These are phyloP conservation scores for Isaurus tuberculatus DNA, from an alignment of 92 coral and sea anemone species.

Conservation along the genomic window DNA sequence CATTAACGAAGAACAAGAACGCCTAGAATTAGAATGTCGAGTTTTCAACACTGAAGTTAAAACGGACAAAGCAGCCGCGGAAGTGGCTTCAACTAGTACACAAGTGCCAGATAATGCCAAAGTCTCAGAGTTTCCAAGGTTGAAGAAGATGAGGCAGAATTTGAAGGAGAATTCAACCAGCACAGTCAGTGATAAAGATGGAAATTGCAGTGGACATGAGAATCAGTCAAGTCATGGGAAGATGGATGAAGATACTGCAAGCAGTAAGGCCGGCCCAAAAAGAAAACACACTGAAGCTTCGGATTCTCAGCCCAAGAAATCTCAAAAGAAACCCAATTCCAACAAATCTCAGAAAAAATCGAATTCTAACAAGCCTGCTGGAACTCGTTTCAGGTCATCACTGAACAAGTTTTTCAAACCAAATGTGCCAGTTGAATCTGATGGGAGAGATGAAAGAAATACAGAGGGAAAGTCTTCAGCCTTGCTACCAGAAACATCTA, in stretches of 20 bases:
- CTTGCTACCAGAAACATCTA: too few species aligned
- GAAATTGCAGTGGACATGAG: too few species aligned
- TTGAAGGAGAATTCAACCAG: not conserved
- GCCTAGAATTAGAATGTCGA: too few species aligned
- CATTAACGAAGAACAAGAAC: not conserved
- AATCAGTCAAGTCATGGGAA: slow-evolving; percentile 18
- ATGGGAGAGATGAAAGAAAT: slow-evolving; percentile 6
- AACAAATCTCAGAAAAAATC: too few species aligned
- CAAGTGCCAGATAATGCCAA: slow-evolving; percentile 13
- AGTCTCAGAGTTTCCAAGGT: slow-evolving; percentile 20
- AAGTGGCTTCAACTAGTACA: slow-evolving; percentile 3
- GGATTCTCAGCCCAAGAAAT: slow-evolving; percentile 21
- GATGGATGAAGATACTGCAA: not conserved
- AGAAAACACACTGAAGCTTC: too few species aligned
- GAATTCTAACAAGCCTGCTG: too few species aligned
- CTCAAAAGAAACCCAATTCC: slow-evolving; percentile 35
- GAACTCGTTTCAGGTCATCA: too few species aligned
- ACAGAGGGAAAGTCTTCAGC: too few species aligned
- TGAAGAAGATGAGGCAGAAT: slow-evolving; percentile 11
- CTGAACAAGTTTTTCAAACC: too few species aligned
- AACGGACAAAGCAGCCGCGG: slow-evolving; percentile 6
- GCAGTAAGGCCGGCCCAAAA: too few species aligned
- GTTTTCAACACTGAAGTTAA: not conserved
- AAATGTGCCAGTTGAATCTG: too few species aligned
- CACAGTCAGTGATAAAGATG: not conserved